phyloP scores from a whole-genome alignment of 2,888 invertebrate species.

The Coelinius sp. region DNA sequence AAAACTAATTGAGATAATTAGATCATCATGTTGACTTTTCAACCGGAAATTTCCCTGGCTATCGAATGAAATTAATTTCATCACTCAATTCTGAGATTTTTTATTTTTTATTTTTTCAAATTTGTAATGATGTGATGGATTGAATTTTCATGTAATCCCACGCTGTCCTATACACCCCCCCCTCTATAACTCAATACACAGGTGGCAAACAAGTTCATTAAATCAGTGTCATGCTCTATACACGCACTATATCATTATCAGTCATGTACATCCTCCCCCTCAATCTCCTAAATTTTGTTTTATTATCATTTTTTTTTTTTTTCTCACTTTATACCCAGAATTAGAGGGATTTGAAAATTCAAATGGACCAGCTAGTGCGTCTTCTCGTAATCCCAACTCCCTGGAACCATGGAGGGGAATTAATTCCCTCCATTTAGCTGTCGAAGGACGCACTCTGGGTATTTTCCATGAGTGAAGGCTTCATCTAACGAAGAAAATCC shows the following conservation, averaged over 20 bases:
- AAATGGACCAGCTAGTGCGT: not conserved
- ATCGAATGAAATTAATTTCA: too few species aligned
- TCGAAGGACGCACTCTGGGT: not conserved
- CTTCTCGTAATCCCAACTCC: not conserved
- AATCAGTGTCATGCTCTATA: conserved; percentile 2
- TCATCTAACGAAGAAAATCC: not conserved
- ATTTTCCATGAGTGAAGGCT: not conserved
- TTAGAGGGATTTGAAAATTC: not conserved
- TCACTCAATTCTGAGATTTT: too few species aligned
- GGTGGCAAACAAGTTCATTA: conserved; percentile 6
- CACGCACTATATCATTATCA: not conserved
- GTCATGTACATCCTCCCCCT: not conserved
- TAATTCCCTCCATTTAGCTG: not conserved
- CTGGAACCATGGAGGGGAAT: not conserved
- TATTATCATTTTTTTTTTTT: not conserved
- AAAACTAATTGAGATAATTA: too few species aligned
- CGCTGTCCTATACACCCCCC: not conserved
- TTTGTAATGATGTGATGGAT: not conserved
- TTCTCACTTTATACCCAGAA: not conserved
- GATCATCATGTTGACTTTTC: too few species aligned
- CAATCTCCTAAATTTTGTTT: too few species aligned
- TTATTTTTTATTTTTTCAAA: too few species aligned
- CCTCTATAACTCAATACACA: conserved; percentile 22
- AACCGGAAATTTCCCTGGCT: too few species aligned
- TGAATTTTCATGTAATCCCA: not conserved